Conservation (phyloP, 2,888 invertebrate species). For the Ceraclea dissimilis region DNA sequence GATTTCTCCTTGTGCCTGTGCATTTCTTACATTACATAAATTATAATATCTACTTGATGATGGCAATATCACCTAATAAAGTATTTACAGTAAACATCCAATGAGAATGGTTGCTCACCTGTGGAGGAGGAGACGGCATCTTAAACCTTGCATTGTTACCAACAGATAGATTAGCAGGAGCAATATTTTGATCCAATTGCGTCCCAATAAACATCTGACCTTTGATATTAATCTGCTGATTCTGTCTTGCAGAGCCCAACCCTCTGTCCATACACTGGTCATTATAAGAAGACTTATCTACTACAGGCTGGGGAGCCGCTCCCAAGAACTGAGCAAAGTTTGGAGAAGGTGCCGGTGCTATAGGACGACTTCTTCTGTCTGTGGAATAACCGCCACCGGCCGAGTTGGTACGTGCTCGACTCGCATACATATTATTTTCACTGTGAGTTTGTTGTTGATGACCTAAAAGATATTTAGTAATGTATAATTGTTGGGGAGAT, state of each 20-base stretch:
- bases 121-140: constrained; percentile 43
- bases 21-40: too few species aligned
- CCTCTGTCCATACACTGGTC: constrained; percentile 25
- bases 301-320: constrained; percentile 28
- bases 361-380: constrained; percentile 29
- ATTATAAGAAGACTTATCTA: constrained; percentile 26
- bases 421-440: not conserved
- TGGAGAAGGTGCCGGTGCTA: constrained; percentile 33
- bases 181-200: constrained; percentile 32
- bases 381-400: not conserved
- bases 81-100: too few species aligned
- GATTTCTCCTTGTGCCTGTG: too few species aligned
- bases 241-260: constrained; percentile 27
- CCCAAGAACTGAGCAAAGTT: constrained; percentile 32
- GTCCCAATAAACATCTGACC: constrained; percentile 38
- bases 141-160: constrained; percentile 35
- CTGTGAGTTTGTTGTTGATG: not conserved
- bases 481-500: too few species aligned
- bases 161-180: constrained; percentile 15
- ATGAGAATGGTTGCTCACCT: constrained; percentile 3
- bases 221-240: constrained; percentile 26
- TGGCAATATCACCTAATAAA: too few species aligned
- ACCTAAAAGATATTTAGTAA: not conserved
- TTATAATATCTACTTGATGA: too few species aligned
- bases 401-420: not conserved